Percentiles rank a stretch among this genome's conserved stretches.
Evolutionary conservation across 2,888 invertebrate species (phyloP).

Genomic region (Sarcophaga caerulescens): DNA sequence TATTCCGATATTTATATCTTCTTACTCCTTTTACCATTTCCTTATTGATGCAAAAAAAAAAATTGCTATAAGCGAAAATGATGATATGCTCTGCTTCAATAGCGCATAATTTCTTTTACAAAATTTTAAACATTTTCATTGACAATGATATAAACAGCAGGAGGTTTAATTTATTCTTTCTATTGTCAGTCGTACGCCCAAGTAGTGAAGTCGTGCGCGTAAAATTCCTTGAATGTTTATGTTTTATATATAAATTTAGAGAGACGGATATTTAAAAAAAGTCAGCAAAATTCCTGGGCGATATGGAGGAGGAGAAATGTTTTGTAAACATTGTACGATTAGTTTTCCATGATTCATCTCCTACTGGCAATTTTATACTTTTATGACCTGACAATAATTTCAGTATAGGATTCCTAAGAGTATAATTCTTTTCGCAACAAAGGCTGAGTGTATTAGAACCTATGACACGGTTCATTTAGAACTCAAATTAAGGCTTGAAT

Average conservation of each 20-base stretch:
- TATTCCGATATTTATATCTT: too few relatives aligned
- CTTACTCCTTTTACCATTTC: too few relatives aligned
- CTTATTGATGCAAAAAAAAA: too few relatives aligned
- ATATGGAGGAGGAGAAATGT: conserved; percentile 48
- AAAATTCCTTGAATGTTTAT: conserved; percentile 73
- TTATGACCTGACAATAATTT: conserved; percentile 80
- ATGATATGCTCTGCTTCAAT: too few relatives aligned
- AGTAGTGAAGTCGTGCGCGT: conserved; percentile 71
- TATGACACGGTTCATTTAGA: conserved; percentile 78
- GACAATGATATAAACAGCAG: too few relatives aligned
- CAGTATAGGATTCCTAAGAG: conserved; percentile 72
- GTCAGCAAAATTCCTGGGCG: neutral
- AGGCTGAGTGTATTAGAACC: conserved; percentile 71
- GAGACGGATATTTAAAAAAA: neutral
- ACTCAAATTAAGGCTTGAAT: conserved; percentile 59
- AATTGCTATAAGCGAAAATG: too few relatives aligned
- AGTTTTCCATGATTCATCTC: conserved; percentile 69
- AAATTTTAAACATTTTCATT: too few relatives aligned
- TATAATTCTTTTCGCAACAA: neutral
- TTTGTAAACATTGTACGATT: conserved; percentile 55
- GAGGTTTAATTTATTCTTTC: conserved; percentile 63
- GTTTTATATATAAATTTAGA: neutral
- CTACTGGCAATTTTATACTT: conserved; percentile 79
- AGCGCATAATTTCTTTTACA: too few relatives aligned
- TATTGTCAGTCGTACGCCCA: conserved; percentile 72